These are phyloP conservation scores for Stegodyphus mimosarum DNA, from an alignment of 1,140 invertebrate genomes.

Conservation along the genomic window DNA sequence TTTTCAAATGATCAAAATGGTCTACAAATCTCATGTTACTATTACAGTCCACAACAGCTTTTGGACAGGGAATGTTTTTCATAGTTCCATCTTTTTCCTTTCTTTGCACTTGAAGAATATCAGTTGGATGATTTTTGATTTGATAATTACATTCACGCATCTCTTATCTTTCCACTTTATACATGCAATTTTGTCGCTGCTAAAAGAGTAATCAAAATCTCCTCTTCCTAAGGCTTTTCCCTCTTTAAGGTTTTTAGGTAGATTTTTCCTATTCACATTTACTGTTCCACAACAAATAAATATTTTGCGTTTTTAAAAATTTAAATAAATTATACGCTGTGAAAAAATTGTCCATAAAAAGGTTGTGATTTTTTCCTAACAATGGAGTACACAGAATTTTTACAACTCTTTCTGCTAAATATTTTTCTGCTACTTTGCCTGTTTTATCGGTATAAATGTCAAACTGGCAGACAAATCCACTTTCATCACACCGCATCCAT, in stretches of 20 bases:
- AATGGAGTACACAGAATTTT: not conserved
- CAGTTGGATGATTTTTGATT: not conserved
- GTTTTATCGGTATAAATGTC: conserved; percentile 14
- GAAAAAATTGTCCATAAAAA: conserved; percentile 14
- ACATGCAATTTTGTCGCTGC: not conserved
- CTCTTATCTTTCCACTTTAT: conserved; percentile 12
- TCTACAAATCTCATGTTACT: conserved; percentile 17
- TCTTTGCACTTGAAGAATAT: conserved; percentile 1
- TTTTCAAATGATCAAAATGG: conserved; percentile 19
- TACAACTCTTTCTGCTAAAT: conserved; percentile 2
- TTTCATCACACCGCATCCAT: conserved; percentile 15
- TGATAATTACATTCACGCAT: conserved; percentile 8
- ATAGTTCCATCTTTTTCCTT: conserved; percentile 42
- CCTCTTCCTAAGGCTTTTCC: not conserved
- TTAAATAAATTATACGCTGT: not conserved
- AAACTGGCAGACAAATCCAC: conserved; percentile 10
- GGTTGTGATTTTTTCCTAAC: not conserved
- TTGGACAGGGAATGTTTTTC: not conserved
- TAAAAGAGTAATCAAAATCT: not conserved
- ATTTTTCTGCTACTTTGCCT: not conserved
- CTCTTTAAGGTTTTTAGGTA: not conserved
- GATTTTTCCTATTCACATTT: not conserved
- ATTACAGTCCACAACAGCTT: not conserved
- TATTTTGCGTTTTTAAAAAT: conserved; percentile 2
- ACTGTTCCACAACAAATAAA: conserved; percentile 1